A percentile compares a stretch with the other conserved stretches of the same genome.
These are phyloP conservation scores for Sitobion miscanthi DNA, from an alignment of 1,140 invertebrate species.

Conservation along the genomic window DNA sequence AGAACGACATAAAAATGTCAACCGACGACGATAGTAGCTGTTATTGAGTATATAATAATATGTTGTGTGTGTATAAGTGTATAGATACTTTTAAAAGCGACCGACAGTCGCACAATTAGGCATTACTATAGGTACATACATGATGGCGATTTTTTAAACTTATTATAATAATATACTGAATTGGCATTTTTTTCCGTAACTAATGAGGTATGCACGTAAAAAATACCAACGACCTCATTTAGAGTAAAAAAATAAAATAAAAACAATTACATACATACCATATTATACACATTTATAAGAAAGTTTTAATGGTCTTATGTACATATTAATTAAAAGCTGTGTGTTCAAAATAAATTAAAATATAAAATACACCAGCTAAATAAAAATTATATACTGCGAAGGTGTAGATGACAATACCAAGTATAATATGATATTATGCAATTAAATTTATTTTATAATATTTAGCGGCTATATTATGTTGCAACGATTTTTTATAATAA, in stretches of 20 bases:
- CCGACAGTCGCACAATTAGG: neutral
- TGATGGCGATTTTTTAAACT: neutral
- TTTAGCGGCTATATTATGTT: neutral
- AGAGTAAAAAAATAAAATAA: neutral
- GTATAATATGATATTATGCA: neutral
- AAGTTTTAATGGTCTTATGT: neutral
- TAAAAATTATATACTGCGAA: neutral
- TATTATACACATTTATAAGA: neutral
- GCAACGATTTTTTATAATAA: neutral
- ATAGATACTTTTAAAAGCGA: neutral
- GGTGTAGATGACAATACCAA: neutral
- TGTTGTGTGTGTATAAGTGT: neutral
- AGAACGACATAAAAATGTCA: neutral
- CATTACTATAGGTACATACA: neutral
- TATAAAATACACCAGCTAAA: neutral
- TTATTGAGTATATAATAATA: neutral
- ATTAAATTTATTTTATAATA: neutral
- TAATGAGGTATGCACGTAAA: neutral
- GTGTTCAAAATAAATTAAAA: neutral
- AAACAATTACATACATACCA: neutral
- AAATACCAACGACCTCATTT: conserved; percentile 29
- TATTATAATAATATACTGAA: conserved; percentile 17
- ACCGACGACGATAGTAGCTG: neutral
- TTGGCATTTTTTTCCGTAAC: neutral
- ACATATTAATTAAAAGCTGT: neutral